A percentile compares a stretch with the other conserved stretches of the same genome.
Conservation (phyloP, 2,113 vertebrate genomes). For the Labeo rohita region DNA sequence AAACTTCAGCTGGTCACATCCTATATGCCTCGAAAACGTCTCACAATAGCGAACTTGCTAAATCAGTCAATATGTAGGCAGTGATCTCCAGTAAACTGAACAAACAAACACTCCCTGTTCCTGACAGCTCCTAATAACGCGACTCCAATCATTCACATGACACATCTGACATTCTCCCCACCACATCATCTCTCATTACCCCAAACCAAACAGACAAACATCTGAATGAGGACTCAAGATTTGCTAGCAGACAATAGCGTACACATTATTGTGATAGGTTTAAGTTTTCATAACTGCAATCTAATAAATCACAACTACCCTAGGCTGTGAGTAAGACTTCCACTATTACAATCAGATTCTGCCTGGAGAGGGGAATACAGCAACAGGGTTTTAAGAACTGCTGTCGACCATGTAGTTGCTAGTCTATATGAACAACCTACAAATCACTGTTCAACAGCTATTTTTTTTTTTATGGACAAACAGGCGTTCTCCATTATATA, state of each 20-base stretch:
- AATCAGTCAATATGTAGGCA: neutral
- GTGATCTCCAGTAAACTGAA: neutral
- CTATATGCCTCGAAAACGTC: neutral
- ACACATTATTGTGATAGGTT: neutral
- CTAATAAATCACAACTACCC: neutral
- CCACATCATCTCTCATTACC: neutral
- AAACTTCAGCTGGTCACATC: neutral
- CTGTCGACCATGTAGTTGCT: neutral
- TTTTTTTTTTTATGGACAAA: neutral
- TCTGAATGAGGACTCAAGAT: neutral
- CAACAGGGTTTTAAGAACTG: neutral
- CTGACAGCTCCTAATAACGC: neutral
- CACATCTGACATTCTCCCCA: neutral
- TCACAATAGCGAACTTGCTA: neutral
- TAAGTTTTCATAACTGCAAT: neutral
- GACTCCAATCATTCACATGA: slow-evolving; percentile 15
- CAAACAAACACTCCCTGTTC: slow-evolving; percentile 6
- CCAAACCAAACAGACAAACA: neutral
- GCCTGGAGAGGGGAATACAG: too few species aligned
- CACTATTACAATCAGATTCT: neutral
- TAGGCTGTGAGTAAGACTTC: neutral
- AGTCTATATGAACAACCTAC: neutral
- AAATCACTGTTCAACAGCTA: neutral
- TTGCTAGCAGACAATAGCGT: neutral
- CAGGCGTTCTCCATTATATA: neutral